phyloP scores from a whole-genome alignment of 2,888 invertebrate genomes.

The Chloroclysta siterata region DNA sequence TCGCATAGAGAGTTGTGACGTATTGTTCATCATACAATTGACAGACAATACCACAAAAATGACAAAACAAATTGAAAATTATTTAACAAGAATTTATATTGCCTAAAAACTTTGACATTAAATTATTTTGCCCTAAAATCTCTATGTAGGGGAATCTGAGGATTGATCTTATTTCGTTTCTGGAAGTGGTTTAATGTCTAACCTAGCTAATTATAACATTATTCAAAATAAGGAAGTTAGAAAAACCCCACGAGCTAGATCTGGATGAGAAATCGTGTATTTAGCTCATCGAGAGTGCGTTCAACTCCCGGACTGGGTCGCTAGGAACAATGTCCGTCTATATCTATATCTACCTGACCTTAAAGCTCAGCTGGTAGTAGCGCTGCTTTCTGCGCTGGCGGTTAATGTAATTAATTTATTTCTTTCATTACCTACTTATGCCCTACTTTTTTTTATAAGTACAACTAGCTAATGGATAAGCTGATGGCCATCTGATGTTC shows the following conservation, averaged over 20 bases:
- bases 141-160: too few species aligned
- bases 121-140: too few species aligned
- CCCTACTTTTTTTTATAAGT: too few species aligned
- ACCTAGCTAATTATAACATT: not conserved
- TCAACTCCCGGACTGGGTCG: slow-evolving; percentile 31
- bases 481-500: too few species aligned
- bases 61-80: too few species aligned
- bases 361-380: too few species aligned
- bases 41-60: not conserved
- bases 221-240: slow-evolving; percentile 27
- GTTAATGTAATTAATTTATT: too few species aligned
- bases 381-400: too few species aligned
- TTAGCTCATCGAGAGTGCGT: slow-evolving; percentile 25
- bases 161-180: not conserved
- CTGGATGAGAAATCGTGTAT: slow-evolving; percentile 20
- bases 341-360: not conserved
- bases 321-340: slow-evolving; percentile 27
- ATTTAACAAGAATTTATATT: too few species aligned
- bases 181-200: not conserved
- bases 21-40: slow-evolving; percentile 21
- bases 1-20: slow-evolving; percentile 21
- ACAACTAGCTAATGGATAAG: too few species aligned
- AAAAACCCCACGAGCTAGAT: slow-evolving; percentile 28
- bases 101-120: too few species aligned
- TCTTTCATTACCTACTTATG: too few species aligned